Evolutionary conservation across 2,113 vertebrate species (phyloP), one percentile per base, ranked within the genome.

Genomic region (Thomomys bottae): DNA sequence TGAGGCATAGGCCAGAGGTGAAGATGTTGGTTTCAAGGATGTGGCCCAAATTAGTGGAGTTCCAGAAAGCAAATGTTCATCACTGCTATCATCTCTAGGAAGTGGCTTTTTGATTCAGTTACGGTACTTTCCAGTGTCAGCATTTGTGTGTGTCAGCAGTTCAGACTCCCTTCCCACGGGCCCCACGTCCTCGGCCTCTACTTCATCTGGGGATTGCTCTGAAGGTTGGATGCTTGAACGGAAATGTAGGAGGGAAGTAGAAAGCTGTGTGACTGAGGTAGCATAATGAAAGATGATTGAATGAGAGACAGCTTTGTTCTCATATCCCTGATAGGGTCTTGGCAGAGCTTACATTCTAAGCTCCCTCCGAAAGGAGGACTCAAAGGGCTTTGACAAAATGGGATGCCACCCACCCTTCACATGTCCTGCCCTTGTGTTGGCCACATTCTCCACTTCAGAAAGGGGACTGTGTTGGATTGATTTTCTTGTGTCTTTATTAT

Each of bases 81-180:
- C n/a, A 15, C 28, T 34, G 45, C 64, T 57, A 67, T 92, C 78
- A 36, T 81, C 80, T 94, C 76, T 86, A 81, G 89, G 96, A 96
- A 96, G 93, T 95, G 90, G 87, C 71, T 92, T 94, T 92, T 89
- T 49, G 73, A 75, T 6, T 88, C n/a, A 11, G 15, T 77, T 34
- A 24, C 1, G 54, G 67, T 54, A 76, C 70, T 95, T 92, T 34
- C 79, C 90, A 42, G 20, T 9, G 23, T 26, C 87, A 79, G 24
- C 26, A 54, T 82, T 34, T 20, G 30, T 7, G 30, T 18, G 2
- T 24, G 8, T 75, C 90, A 66, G 85, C 8, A 38, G 0, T 87
- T 88, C 17, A 76, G 75, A 82, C 6, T 61, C 0, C 2, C 10
- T 0, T 3, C 0, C 0, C 18, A 64, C 63, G 63, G 78, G 91